Base-by-base conservation (phyloP, 2,113 vertebrate genomes). In the Mobula hypostoma region DNA sequence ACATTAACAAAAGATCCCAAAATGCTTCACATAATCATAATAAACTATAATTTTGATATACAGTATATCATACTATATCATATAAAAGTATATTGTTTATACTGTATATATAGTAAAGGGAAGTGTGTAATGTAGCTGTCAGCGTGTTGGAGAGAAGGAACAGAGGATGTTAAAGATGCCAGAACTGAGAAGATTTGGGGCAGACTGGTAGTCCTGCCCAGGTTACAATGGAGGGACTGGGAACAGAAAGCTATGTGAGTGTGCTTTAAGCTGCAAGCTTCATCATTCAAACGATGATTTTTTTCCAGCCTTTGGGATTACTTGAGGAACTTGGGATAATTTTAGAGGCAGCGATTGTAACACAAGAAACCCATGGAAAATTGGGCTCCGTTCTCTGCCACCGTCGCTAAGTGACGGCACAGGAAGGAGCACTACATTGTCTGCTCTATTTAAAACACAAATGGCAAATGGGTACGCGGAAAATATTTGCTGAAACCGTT, bases 401-500 rank as follows among this genome's bases (percentile, higher is more conserved):
- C 27, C 61, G 83, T 88, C 61, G 83, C 83, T 88, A 88, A 63
- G 83, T 63, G 61, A 88, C 83, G 0, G 83, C 27, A 63, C 88
- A 40, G 24, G 88, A 72, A 92, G 32, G 66, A 24, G 36, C 88
- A 92, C 36, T 68, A 32, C n/a, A 32, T 90, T 90, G 63, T 24
- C 63, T 19, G 61, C 88, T 48, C 32, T 74, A 48, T 72, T 70
- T 93, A 27, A 93, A 74, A 40, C 68, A 48, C 32, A 17, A 72
- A 72, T 74, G 19, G 68, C 90, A 70, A 93, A 24, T 11, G 24
- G 70, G 32, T 19, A 21, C 36, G 17, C 72, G 90, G 90, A 93
- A 93, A 72, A 27, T 72, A 93, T 92, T 70, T 40, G 15, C 32
- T 72, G n/a, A 92, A 92, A 92, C 72, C 19, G n/a, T 56, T 70